Evolutionary conservation across 2,797 vertebrate species (phyloP).

Genomic region (Triplophysa bombifrons): DNA sequence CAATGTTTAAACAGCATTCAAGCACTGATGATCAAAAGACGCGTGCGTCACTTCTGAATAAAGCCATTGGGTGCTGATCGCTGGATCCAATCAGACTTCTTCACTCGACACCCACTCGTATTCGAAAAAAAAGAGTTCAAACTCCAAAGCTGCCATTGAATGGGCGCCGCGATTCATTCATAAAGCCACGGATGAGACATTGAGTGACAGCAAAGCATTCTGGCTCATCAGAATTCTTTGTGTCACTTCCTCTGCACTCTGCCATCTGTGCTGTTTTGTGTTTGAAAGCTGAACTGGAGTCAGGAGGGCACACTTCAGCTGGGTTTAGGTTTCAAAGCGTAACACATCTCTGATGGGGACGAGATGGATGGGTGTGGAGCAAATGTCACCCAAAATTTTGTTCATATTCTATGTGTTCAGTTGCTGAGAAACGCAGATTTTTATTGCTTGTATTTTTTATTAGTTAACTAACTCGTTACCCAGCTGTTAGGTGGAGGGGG

Average conservation of each 20-base stretch:
- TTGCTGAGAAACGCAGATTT: not conserved
- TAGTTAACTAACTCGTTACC: not conserved
- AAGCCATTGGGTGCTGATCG: slow-evolving; percentile 56
- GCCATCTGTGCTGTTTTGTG: slow-evolving; percentile 67
- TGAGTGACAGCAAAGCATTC: slow-evolving; percentile 72
- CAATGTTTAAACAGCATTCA: slow-evolving; percentile 9
- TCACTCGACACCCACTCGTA: slow-evolving; percentile 66
- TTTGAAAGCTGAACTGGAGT: slow-evolving; percentile 42
- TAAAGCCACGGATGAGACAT: slow-evolving; percentile 57
- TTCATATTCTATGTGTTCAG: not conserved
- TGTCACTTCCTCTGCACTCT: slow-evolving; percentile 69
- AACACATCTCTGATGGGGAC: slow-evolving; percentile 20
- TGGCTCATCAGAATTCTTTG: slow-evolving; percentile 79
- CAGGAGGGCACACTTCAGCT: slow-evolving; percentile 38
- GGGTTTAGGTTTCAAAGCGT: slow-evolving; percentile 33
- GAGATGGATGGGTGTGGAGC: not conserved
- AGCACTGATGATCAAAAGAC: slow-evolving; percentile 28
- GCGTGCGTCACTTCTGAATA: slow-evolving; percentile 20
- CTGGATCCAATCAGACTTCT: slow-evolving; percentile 70
- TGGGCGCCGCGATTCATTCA: slow-evolving; percentile 66
- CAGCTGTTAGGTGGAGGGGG: not conserved
- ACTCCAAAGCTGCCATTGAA: slow-evolving; percentile 51
- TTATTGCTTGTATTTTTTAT: not conserved
- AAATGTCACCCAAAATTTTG: not conserved
- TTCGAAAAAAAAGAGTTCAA: slow-evolving; percentile 65